phyloP scores from a whole-genome alignment of 1,140 invertebrate species.

The Heliconius congener region DNA sequence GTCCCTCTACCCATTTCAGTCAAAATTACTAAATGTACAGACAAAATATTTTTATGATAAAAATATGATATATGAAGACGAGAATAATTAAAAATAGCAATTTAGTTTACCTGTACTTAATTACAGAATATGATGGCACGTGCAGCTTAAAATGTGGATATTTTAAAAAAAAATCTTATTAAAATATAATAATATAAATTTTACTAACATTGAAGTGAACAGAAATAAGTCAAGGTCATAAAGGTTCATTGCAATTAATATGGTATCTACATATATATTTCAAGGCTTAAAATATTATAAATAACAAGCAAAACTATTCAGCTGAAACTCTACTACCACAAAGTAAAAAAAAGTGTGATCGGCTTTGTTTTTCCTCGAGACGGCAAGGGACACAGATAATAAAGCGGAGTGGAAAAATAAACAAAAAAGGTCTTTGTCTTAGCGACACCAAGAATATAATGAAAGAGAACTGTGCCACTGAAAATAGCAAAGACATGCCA shows the following conservation, averaged over 20 bases:
- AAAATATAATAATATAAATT: too few species aligned
- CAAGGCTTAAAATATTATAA: not conserved
- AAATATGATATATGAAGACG: too few species aligned
- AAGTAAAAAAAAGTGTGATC: conserved; percentile 20
- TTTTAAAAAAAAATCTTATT: too few species aligned
- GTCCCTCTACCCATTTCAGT: too few species aligned
- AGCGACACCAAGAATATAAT: conserved; percentile 33
- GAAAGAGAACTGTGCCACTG: conserved; percentile 31
- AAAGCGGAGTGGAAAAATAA: conserved; percentile 29
- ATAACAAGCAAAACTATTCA: conserved; percentile 9
- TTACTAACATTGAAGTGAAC: too few species aligned
- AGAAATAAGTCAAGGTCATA: not conserved
- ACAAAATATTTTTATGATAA: too few species aligned
- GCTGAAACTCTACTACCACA: conserved; percentile 7
- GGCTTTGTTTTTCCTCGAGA: conserved; percentile 32
- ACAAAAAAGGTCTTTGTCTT: conserved; percentile 36
- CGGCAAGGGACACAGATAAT: conserved; percentile 28
- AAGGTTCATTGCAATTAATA: not conserved
- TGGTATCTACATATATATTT: not conserved
- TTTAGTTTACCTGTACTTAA: too few species aligned
- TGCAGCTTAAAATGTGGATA: too few species aligned
- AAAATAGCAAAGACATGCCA: conserved; percentile 24
- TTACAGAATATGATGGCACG: too few species aligned
- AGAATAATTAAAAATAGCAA: too few species aligned
- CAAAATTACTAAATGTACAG: too few species aligned